A percentile compares a stretch with the other conserved stretches of the same genome.
These are phyloP conservation scores for Micromesistius poutassou DNA, from an alignment of 2,797 vertebrate species.

Conservation along the genomic window DNA sequence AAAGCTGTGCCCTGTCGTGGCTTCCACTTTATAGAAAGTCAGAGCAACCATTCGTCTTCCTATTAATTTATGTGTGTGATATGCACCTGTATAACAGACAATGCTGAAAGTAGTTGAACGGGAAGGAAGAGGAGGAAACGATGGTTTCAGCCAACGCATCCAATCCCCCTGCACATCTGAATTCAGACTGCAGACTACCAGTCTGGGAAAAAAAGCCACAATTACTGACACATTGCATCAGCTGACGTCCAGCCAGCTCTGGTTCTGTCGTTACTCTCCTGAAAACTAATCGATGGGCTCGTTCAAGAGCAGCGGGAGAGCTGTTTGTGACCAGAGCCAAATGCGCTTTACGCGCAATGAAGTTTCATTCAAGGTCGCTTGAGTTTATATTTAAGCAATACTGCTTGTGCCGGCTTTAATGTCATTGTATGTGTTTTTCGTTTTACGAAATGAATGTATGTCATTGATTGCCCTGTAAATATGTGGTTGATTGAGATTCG, in stretches of 20 bases:
- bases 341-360: background rate
- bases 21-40: background rate
- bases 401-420: background rate
- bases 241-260: background rate
- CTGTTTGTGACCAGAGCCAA: conserved; percentile 1
- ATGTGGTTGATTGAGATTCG: background rate
- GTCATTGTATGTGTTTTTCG: background rate
- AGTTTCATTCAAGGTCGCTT: background rate
- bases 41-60: background rate
- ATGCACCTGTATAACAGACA: background rate
- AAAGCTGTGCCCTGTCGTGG: background rate
- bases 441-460: background rate
- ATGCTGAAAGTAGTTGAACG: background rate
- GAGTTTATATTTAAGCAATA: background rate
- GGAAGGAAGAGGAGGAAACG: background rate
- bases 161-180: background rate
- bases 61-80: background rate
- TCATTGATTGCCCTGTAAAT: background rate
- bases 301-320: background rate
- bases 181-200: background rate
- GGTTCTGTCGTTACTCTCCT: background rate
- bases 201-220: background rate
- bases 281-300: conserved; percentile 1
- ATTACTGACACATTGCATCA: conserved; percentile 5
- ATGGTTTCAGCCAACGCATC: background rate